Percentiles rank a stretch among this genome's conserved stretches.
phyloP scores from a whole-genome alignment of 1,140 invertebrate genomes.

The Drosophila navojoa region DNA sequence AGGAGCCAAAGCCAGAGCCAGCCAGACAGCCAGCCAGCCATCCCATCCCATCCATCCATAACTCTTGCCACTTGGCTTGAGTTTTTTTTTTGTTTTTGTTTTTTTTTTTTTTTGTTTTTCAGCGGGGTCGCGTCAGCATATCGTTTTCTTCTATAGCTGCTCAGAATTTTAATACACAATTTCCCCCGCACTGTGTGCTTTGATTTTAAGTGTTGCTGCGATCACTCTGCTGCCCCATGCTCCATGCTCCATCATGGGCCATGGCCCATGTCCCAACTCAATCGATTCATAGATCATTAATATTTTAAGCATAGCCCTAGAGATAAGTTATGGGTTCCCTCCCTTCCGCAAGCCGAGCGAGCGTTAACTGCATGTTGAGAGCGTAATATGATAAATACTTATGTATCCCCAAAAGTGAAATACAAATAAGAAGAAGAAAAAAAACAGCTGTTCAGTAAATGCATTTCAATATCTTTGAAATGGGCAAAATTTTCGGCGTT shows the following conservation, averaged over 20 bases:
- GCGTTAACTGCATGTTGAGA: slow-evolving; percentile 63
- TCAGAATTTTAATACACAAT: slow-evolving; percentile 69
- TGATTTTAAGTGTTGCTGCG: slow-evolving; percentile 74
- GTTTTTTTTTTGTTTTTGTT: neutral
- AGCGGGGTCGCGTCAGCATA: slow-evolving; percentile 38
- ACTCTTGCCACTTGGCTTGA: slow-evolving; percentile 64
- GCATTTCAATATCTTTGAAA: slow-evolving; percentile 18
- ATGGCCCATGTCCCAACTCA: slow-evolving; percentile 32
- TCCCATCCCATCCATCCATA: slow-evolving; percentile 41
- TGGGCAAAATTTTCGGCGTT: slow-evolving; percentile 14
- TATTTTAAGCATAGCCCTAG: slow-evolving; percentile 72
- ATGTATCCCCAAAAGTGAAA: neutral
- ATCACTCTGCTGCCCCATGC: slow-evolving; percentile 51
- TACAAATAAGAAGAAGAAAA: neutral
- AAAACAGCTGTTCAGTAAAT: slow-evolving; percentile 20
- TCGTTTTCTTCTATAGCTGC: slow-evolving; percentile 31
- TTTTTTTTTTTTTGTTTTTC: slow-evolving; percentile 32
- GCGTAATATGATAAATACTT: slow-evolving; percentile 27
- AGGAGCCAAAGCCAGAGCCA: slow-evolving; percentile 8
- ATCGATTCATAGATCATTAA: slow-evolving; percentile 69
- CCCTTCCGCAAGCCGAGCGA: slow-evolving; percentile 6
- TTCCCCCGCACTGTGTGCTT: slow-evolving; percentile 37
- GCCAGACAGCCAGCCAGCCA: too few species aligned
- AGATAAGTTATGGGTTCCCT: slow-evolving; percentile 74
- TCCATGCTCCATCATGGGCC: slow-evolving; percentile 32